Base-by-base conservation (phyloP, 2,113 vertebrate species). In the Platysteira castanea region DNA sequence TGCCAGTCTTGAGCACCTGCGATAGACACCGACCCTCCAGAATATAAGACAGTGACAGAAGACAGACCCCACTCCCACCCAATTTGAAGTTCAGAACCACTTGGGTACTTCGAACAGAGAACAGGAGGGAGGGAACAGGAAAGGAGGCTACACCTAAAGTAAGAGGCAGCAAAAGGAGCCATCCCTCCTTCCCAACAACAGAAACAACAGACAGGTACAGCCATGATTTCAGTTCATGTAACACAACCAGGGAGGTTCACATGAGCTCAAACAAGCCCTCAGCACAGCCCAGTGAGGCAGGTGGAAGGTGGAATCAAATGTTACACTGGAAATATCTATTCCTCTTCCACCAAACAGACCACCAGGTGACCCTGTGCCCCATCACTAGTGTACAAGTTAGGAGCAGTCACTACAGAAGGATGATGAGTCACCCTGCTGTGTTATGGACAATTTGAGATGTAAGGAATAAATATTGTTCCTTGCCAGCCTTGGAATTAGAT, bases 241-340 rank as follows among this genome's bases (percentile, higher is more conserved):
- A 41, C 2, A 3, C 0, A 0, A 67, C 11, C n/a, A 37, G 1
- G 1, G 14, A 57, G 39, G 37, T 16, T 14, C n/a, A 46, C 1
- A 1, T 0, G 15, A 89, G 33, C 31, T 81, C 4, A 2, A 16
- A 61, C 4, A 30, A 42, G 3, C 63, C 46, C 69, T 30, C 73
- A 53, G 63, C 44, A 81, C n/a, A 53, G 54, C 19, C 2, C 35
- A 31, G 35, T 4, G 11, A 16, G 37, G 37, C 53, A 87, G 70
- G 15, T 95, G 12, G 30, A 53, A 59, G 14, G 13, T 11, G 33
- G 35, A 57, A 85, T 53, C 30, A 52, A 46, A 68, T 15, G 5
- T 56, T 35, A 60, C 7, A 33, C 2, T 39, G 53, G 39, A 67
- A 28, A 54, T 33, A 37, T 2, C 37, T 8, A 22, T 5, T 73